Evolutionary conservation across 2,888 invertebrate genomes (phyloP).

Genomic region (Pachydiplax longipennis): DNA sequence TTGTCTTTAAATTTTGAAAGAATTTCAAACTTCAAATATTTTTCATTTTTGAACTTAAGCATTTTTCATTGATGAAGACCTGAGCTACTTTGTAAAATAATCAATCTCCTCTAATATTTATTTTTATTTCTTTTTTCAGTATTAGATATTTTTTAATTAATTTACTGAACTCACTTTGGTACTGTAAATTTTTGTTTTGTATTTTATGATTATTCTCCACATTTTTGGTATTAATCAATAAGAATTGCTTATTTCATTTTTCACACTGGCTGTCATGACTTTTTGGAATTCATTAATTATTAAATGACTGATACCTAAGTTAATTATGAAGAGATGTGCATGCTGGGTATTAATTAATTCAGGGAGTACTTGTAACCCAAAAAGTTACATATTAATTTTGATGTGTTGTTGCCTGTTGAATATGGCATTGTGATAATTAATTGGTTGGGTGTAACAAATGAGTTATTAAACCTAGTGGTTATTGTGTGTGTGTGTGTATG

Average conservation of each 20-base stretch:
- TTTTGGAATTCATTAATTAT: neutral
- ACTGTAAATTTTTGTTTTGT: neutral
- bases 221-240: neutral
- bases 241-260: neutral
- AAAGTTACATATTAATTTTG: neutral
- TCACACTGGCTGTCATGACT: neutral
- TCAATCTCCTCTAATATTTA: neutral
- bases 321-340: neutral
- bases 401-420: neutral
- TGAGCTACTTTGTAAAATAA: neutral
- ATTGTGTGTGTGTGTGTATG: slow-evolving; percentile 54
- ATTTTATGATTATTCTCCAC: neutral
- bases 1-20: neutral
- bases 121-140: neutral
- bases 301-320: neutral
- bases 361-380: neutral
- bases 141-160: neutral
- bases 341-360: neutral
- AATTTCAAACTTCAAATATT: neutral
- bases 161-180: neutral
- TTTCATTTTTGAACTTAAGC: neutral
- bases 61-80: neutral
- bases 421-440: slow-evolving; percentile 44
- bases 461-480: neutral
- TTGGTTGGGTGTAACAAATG: neutral